A percentile compares a stretch with the other conserved stretches of the same genome.
Conservation (phyloP, 2,888 invertebrate species). For the Parthenolecanium corni region DNA sequence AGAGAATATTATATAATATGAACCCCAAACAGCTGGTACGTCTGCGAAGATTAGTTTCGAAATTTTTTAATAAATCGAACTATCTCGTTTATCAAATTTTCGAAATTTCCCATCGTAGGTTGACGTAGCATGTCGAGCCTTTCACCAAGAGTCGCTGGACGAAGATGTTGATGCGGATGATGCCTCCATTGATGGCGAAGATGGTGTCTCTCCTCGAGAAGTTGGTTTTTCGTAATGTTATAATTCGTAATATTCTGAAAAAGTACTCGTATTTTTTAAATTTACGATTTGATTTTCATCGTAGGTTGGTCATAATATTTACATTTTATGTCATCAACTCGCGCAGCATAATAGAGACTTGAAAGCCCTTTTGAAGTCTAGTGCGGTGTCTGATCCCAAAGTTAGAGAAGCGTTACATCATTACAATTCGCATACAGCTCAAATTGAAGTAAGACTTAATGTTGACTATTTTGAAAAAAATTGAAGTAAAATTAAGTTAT, state of each 20-base stretch:
- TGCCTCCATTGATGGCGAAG: slow-evolving; percentile 49
- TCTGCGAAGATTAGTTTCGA: slow-evolving; percentile 21
- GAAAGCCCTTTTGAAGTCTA: slow-evolving; percentile 68
- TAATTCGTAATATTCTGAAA: neutral
- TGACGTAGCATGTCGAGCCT: slow-evolving; percentile 87
- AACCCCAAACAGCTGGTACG: slow-evolving; percentile 79
- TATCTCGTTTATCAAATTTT: neutral
- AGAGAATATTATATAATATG: slow-evolving; percentile 93
- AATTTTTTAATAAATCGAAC: neutral
- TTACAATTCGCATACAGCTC: slow-evolving; percentile 94
- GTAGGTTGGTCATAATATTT: slow-evolving; percentile 95
- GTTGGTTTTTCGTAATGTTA: slow-evolving; percentile 34
- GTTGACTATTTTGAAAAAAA: neutral
- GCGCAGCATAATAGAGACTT: slow-evolving; percentile 94
- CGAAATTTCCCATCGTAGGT: slow-evolving; percentile 45
- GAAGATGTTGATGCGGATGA: slow-evolving; percentile 50
- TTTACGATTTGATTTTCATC: neutral
- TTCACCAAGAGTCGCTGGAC: slow-evolving; percentile 70
- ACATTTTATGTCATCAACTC: slow-evolving; percentile 96
- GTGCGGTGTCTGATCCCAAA: slow-evolving; percentile 56
- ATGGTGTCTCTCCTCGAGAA: slow-evolving; percentile 82
- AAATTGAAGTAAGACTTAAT: slow-evolving; percentile 68
- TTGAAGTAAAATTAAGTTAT: neutral
- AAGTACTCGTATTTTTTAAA: neutral
- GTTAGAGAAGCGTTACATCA: slow-evolving; percentile 81